Base-by-base conservation (phyloP, 1,140 invertebrate genomes). In the Diabrotica undecimpunctata region DNA sequence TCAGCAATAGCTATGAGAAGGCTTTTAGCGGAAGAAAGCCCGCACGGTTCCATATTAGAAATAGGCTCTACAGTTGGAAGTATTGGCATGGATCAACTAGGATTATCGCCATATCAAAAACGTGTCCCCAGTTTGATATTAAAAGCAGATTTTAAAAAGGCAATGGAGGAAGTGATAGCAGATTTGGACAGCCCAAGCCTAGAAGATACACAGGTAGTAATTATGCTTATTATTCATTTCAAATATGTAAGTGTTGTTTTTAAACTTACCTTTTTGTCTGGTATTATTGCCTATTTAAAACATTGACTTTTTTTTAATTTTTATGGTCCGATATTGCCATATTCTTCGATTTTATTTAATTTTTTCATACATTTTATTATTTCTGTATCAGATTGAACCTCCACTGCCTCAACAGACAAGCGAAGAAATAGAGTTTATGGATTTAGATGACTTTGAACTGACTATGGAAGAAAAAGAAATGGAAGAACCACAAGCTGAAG, bases 381-480 rank as follows among this genome's bases (percentile, higher is more conserved):
- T 38, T 41, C n/a, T 5, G 13, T 0, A 41, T 46, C 76, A 83
- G 68, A 79, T 83, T 51, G 77, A 80, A 10, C 82, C 82, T 6
- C 79, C 79, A 54, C 78, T 81, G 76, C 82, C 81, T 10, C 72
- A 74, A 65, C 79, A 80, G 5, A 76, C 78, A 6, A 81, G 83
- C 70, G 70, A 76, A 50, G 71, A 76, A 46, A 65, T 75, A 5
- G 66, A 68, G 6, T 69, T 76, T 46, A 70, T 75, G 67, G 75
- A 78, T 65, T 12, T 76, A 46, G 72, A 72, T 53, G 62, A 71
- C 5, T 78, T 74, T 72, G 81, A 80, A 61, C 68, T 77, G 6
- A 81, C 81, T 2, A 79, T 81, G 62, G 81, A 81, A 39, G 83
- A 83, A 70, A 78, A 81, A 10, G 81, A 82, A 54, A 75, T 79